Conservation (phyloP, 1,140 invertebrate species). For the Metopolophium dirhodum region DNA sequence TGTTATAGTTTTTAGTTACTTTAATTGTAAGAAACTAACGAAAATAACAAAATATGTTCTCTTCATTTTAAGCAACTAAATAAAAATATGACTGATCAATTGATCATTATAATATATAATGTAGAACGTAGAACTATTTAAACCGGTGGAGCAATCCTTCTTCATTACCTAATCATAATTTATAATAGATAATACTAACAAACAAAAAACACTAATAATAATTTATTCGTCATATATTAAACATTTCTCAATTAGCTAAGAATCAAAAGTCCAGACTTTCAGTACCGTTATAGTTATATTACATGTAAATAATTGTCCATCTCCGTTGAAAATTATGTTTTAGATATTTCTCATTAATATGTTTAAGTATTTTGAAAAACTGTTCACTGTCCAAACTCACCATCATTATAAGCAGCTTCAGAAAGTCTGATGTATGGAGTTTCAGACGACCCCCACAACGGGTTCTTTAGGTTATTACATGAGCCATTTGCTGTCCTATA, state of each 20-base stretch:
- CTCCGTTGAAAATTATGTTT: too few relatives aligned
- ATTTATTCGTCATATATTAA: neutral
- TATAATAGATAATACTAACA: too few relatives aligned
- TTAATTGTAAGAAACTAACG: too few relatives aligned
- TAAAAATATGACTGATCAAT: too few relatives aligned
- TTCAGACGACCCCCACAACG: slow-evolving; percentile 75
- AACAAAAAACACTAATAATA: too few relatives aligned
- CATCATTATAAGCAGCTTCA: neutral
- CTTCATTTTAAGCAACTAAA: too few relatives aligned
- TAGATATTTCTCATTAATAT: neutral
- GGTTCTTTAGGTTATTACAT: slow-evolving; percentile 81
- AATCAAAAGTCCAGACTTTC: neutral
- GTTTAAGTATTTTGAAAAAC: neutral
- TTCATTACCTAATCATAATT: too few relatives aligned
- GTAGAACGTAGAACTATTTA: too few relatives aligned
- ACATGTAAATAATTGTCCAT: neutral
- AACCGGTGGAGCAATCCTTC: too few relatives aligned
- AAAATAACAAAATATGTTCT: too few relatives aligned
- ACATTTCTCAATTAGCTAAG: neutral
- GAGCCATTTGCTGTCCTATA: slow-evolving; percentile 82
- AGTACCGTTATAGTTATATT: neutral
- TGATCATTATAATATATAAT: too few relatives aligned
- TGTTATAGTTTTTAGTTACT: too few relatives aligned
- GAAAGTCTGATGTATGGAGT: slow-evolving; percentile 68
- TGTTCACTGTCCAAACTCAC: neutral